A percentile compares a stretch with the other conserved stretches of the same genome.
Conservation (phyloP, 1,140 invertebrate species). For the Tenebrio molitor region DNA sequence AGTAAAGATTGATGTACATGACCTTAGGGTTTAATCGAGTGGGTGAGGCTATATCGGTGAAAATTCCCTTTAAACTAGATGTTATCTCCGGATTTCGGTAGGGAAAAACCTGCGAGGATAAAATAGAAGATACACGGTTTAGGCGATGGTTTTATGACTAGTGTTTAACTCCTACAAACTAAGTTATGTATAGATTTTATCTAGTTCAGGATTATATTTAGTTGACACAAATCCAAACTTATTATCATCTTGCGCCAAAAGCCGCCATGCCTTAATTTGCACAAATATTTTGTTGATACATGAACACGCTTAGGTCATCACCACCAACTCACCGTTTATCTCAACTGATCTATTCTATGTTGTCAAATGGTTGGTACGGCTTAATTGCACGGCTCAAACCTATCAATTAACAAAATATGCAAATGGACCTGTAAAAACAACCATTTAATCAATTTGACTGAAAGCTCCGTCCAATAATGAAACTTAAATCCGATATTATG, state of each 20-base stretch:
- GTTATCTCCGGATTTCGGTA: too few species aligned
- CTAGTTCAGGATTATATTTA: slow-evolving; percentile 40
- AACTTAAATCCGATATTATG: not conserved
- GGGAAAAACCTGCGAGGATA: too few species aligned
- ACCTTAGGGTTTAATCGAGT: not conserved
- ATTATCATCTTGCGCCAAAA: slow-evolving; percentile 31
- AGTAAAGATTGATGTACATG: not conserved
- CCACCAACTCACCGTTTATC: slow-evolving; percentile 3
- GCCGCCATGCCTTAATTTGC: slow-evolving; percentile 7
- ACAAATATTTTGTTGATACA: slow-evolving; percentile 4
- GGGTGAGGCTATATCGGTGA: not conserved
- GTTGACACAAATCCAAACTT: slow-evolving; percentile 29
- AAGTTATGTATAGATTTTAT: slow-evolving; percentile 40
- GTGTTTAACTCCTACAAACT: slow-evolving; percentile 33
- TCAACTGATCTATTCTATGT: not conserved
- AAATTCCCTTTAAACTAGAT: not conserved
- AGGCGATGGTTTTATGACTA: slow-evolving; percentile 29
- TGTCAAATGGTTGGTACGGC: too few species aligned
- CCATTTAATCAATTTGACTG: slow-evolving; percentile 23
- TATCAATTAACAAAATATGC: slow-evolving; percentile 31
- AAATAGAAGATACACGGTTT: slow-evolving; percentile 6
- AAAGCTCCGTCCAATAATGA: slow-evolving; percentile 18
- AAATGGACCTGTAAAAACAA: slow-evolving; percentile 9
- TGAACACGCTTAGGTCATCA: slow-evolving; percentile 9
- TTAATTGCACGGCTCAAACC: too few species aligned